A percentile compares a stretch with the other conserved stretches of the same genome.
phyloP scores from a whole-genome alignment of 2,888 invertebrate species.

The Cinara cedri region DNA sequence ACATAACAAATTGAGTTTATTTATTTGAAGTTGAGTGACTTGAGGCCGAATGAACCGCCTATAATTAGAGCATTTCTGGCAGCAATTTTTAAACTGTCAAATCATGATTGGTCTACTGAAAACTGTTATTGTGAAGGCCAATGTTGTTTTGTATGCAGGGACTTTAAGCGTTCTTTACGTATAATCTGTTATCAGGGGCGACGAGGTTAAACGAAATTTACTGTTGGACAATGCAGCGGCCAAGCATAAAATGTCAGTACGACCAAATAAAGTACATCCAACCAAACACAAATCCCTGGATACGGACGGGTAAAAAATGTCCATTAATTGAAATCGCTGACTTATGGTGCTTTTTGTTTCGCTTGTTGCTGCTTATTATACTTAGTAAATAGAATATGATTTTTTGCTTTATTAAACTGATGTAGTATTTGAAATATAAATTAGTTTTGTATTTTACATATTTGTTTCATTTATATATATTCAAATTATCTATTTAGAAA shows the following conservation, averaged over 20 bases:
- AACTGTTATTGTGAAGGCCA: conserved; percentile 49
- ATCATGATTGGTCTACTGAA: conserved; percentile 52
- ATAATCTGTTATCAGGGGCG: conserved; percentile 52
- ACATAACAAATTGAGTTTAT: conserved; percentile 43
- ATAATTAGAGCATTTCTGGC: conserved; percentile 55
- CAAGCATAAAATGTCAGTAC: conserved; percentile 75
- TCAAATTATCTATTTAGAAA: not conserved
- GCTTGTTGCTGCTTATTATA: conserved; percentile 38
- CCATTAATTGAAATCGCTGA: conserved; percentile 19
- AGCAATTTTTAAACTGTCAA: conserved; percentile 47
- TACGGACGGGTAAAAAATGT: conserved; percentile 48
- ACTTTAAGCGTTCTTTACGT: conserved; percentile 48
- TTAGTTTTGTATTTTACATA: not conserved
- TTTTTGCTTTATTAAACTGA: not conserved
- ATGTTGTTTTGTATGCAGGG: conserved; percentile 42
- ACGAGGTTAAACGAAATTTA: conserved; percentile 65
- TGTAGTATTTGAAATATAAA: conserved; percentile 11
- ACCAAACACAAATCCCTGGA: conserved; percentile 44
- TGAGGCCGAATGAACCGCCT: conserved; percentile 46
- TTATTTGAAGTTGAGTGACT: conserved; percentile 54
- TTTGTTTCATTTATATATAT: not conserved
- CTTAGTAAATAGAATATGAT: conserved; percentile 1
- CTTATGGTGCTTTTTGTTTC: conserved; percentile 20
- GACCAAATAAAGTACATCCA: conserved; percentile 73
- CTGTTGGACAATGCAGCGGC: conserved; percentile 77